Conservation (phyloP, 2,888 invertebrate species). For the Chrysina gloriosa region DNA sequence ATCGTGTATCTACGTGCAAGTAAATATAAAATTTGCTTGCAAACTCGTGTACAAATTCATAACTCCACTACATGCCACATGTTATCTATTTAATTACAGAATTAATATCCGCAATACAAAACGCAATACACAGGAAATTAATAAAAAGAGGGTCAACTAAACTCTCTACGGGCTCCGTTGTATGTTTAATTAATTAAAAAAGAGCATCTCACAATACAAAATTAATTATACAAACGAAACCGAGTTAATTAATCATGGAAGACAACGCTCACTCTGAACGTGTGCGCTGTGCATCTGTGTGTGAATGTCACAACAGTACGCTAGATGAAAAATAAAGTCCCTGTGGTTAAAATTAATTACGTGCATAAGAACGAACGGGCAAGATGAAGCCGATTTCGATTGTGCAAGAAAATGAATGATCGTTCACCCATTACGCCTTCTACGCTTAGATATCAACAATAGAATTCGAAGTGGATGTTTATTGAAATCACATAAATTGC, state of each 20-base stretch:
- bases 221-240: slow-evolving; percentile 45
- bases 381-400: slow-evolving; percentile 21
- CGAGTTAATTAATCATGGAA: slow-evolving; percentile 45
- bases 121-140: slow-evolving; percentile 45
- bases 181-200: slow-evolving; percentile 47
- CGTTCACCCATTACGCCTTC: slow-evolving; percentile 1
- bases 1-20: background rate
- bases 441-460: background rate
- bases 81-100: slow-evolving; percentile 43
- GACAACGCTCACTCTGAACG: slow-evolving; percentile 26
- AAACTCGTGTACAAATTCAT: slow-evolving; percentile 23
- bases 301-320: slow-evolving; percentile 34
- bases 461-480: slow-evolving; percentile 11
- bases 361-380: slow-evolving; percentile 11
- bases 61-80: slow-evolving; percentile 9
- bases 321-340: slow-evolving; percentile 38
- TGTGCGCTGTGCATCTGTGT: background rate
- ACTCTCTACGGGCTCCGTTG: slow-evolving; percentile 39
- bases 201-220: slow-evolving; percentile 45
- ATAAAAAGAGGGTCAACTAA: slow-evolving; percentile 42
- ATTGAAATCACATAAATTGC: background rate
- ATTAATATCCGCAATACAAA: slow-evolving; percentile 44
- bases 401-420: slow-evolving; percentile 33
- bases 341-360: slow-evolving; percentile 42
- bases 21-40: too few relatives aligned